A percentile compares a stretch with the other conserved stretches of the same genome.
Conservation (phyloP, 1,140 invertebrate species). For the Solenopsis fugax region DNA sequence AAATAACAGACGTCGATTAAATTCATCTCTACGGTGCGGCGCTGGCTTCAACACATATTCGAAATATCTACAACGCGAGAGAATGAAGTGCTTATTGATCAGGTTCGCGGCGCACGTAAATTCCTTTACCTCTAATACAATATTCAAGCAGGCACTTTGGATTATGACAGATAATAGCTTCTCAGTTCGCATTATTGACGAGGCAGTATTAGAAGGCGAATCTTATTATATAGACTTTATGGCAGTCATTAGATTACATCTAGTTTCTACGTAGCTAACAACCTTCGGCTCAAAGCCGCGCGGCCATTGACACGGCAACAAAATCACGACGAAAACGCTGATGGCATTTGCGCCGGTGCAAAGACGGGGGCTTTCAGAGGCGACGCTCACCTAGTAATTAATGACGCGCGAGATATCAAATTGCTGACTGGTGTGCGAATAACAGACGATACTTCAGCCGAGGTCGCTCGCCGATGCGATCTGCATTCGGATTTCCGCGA, state of each 20-base stretch:
- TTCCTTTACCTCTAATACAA: not conserved
- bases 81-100: not conserved
- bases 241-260: slow-evolving; percentile 34
- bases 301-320: slow-evolving; percentile 50
- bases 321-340: slow-evolving; percentile 58
- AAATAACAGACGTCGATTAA: not conserved
- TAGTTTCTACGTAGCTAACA: slow-evolving; percentile 31
- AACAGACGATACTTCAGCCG: slow-evolving; percentile 34
- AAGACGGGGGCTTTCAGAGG: slow-evolving; percentile 40
- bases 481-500: not conserved
- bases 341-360: slow-evolving; percentile 36
- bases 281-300: slow-evolving; percentile 30
- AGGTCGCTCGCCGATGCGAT: not conserved
- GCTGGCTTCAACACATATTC: not conserved
- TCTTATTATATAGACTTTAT: slow-evolving; percentile 39
- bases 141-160: slow-evolving; percentile 26
- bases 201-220: slow-evolving; percentile 32
- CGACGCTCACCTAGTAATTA: slow-evolving; percentile 42
- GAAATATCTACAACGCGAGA: not conserved
- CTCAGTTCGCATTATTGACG: slow-evolving; percentile 41
- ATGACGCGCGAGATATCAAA: slow-evolving; percentile 52
- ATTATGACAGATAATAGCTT: slow-evolving; percentile 37
- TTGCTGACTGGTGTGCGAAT: slow-evolving; percentile 51
- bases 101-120: not conserved
- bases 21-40: not conserved